Base-by-base conservation (phyloP, 2,888 invertebrate genomes). In the Eupithecia vulgata region DNA sequence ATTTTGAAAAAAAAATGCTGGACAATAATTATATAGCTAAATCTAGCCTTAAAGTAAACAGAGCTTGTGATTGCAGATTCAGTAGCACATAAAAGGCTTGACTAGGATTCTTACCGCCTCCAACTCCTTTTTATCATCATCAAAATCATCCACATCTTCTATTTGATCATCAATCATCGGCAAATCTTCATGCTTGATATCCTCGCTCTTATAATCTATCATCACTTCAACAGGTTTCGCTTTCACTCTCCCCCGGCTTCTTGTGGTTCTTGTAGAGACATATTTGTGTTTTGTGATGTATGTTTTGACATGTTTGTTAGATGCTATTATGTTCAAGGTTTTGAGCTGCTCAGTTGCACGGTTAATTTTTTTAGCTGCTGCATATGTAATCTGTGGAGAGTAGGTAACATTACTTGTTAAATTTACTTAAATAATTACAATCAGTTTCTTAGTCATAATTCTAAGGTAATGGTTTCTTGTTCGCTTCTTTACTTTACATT, bases 331-430 rank as follows among this genome's bases (percentile, higher is more conserved):
- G 57, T 79, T 75, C 75, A 91, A 78, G 15, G 87, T 85, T 65
- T 83, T 79, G 0, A 90, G 79, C 8, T 84, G 82, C 72, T 83
- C 81, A 1, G 76, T 78, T 17, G 75, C 74, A 73, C 83, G 84
- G 75, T 90, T 86, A 68, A 90, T 75, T 70, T 81, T 84, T 45
- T 82, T 79, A 13, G 91, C 78, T 30, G 87, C 79, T 76, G 85
- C 85, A 78, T 87, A 85, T 0, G 80, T 79, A 37, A 84, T 76
- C 86, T 87, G 82, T 17, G 77, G 59, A 57, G 34, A 57, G 10
- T 73, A 35, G 3, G 10, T 57, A 52, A 57, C 34, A 15, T 48
- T 25, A 70, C 34, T 59, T 17, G 1, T 30, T 45, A 13, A 64
- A 67, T 57, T n/a, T 21, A 40, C 40, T 13, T 13, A 40, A 45